Evolutionary conservation across 2,113 vertebrate genomes (phyloP), one percentile per base, ranked within the genome.

Genomic region (Camelus dromedarius): DNA sequence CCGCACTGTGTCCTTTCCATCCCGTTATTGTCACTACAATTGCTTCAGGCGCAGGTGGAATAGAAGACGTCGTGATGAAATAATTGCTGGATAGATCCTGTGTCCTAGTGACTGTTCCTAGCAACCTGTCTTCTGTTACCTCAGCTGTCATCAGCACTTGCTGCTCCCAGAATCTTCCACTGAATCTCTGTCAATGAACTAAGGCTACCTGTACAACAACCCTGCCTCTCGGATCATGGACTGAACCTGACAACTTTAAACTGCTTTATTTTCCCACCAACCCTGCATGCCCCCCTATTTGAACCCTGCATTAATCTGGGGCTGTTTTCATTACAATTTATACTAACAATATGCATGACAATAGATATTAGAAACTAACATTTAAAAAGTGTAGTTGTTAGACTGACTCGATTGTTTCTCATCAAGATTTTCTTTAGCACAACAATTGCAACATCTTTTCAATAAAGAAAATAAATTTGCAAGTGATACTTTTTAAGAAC

Each of bases 21-120:
- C 91, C 2, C 6, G 4, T 79, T 96, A 96, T 87, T 97, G 54
- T 87, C 88, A 95, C 66, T 92, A 94, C 35, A 97, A 73, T 94
- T 96, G 91, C 62, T 97, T 97, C 89, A 90, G 84, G 48, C 62
- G 77, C 80, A 95, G 50, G 30, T 96, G 56, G 88, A 96, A 96
- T 92, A 91, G 89, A 94, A 97, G 80, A 92, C 22, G 50, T 66
- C 28, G 15, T 73, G 73, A 95, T 50, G 83, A 95, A 95, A 96
- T 96, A 89, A 94, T 87, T 95, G 54, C 93, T 83, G 96, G 85
- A 38, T 95, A 97, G 72, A 91, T 93, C 28, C 48, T 76, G 11
- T n/a, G 38, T 93, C 60, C 66, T 69, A 89, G 66, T 82, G 87
- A 95, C 72, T 76, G 46, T 14, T 87, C 82, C 52, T 92, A 64